Percentiles rank a stretch among this genome's conserved stretches.
These are phyloP conservation scores for Sparidentex hasta DNA, from an alignment of 2,797 vertebrate genomes.

Conservation along the genomic window DNA sequence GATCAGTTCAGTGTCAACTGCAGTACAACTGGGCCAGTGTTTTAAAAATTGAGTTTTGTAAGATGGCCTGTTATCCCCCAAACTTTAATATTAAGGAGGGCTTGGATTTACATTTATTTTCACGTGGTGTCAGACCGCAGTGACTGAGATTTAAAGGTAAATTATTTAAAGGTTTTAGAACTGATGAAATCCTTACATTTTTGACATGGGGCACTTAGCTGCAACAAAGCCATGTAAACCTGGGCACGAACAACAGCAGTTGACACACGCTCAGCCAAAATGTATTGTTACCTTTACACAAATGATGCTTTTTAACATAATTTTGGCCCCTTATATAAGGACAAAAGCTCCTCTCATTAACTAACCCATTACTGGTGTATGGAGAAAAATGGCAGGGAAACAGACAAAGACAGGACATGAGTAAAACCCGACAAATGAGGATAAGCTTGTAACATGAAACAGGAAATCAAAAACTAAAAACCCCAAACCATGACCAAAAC, in stretches of 20 bases:
- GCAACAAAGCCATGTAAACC: slow-evolving; percentile 11
- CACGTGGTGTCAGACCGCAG: slow-evolving; percentile 3
- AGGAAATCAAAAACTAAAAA: no score
- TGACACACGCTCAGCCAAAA: not conserved
- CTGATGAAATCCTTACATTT: not conserved
- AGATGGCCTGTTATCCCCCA: not conserved
- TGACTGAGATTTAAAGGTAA: not conserved
- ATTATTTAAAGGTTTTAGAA: slow-evolving; percentile 11
- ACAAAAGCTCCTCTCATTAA: not conserved
- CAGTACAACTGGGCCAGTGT: not conserved
- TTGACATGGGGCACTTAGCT: not conserved
- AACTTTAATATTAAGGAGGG: slow-evolving; percentile 7
- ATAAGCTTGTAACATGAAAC: no score
- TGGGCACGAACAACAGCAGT: not conserved
- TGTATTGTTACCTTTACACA: not conserved
- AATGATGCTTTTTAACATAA: not conserved
- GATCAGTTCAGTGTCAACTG: not conserved
- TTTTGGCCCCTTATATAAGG: not conserved
- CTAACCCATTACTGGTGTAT: no score
- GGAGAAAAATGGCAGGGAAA: no score
- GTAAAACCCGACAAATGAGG: no score
- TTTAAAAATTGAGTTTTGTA: not conserved
- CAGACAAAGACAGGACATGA: no score
- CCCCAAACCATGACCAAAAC: no score
- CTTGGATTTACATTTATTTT: slow-evolving; percentile 12